Evolutionary conservation across 1,140 invertebrate genomes (phyloP).

Genomic region (Zaprionus davidi): DNA sequence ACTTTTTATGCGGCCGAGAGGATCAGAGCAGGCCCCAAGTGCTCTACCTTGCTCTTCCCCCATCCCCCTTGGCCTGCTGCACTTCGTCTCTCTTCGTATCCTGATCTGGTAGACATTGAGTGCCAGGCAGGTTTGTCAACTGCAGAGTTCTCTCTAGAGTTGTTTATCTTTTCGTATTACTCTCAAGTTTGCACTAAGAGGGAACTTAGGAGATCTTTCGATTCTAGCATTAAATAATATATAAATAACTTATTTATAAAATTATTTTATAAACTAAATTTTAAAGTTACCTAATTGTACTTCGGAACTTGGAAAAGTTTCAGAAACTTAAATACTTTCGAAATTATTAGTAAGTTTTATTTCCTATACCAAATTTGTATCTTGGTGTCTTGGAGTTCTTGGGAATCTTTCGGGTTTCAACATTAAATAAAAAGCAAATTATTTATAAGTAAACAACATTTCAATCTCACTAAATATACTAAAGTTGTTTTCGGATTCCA

Average conservation of each 20-base stretch:
- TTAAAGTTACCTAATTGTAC: too few relatives aligned
- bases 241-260: background rate
- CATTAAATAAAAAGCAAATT: too few relatives aligned
- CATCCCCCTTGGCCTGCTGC: background rate
- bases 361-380: too few relatives aligned
- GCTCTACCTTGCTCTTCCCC: background rate
- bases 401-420: too few relatives aligned
- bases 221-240: background rate
- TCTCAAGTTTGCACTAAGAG: background rate
- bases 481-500: too few relatives aligned
- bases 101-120: constrained; percentile 18
- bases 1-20: constrained; percentile 74
- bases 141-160: background rate
- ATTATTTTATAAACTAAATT: background rate
- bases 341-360: too few relatives aligned
- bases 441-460: too few relatives aligned
- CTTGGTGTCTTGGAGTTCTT: too few relatives aligned
- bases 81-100: constrained; percentile 40
- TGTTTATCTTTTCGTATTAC: constrained; percentile 1
- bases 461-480: too few relatives aligned
- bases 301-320: too few relatives aligned
- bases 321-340: too few relatives aligned
- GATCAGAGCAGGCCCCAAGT: constrained; percentile 40
- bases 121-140: constrained; percentile 12
- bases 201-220: background rate